Evolutionary conservation across 2,888 invertebrate genomes (phyloP).

Genomic region (Ophraella communa): DNA sequence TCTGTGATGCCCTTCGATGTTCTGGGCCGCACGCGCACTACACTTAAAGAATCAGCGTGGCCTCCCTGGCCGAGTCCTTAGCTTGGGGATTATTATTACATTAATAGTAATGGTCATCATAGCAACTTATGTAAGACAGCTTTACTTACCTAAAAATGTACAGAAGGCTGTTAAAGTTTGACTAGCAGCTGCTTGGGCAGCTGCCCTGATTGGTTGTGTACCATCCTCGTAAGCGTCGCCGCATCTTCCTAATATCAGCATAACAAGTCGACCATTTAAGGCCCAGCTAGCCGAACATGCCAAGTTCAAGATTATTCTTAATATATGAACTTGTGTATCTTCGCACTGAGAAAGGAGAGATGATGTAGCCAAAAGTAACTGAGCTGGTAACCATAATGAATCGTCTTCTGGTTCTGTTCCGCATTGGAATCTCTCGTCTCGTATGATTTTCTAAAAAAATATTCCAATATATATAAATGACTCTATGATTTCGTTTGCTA

Average conservation of each 20-base stretch:
- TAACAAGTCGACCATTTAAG: constrained; percentile 86
- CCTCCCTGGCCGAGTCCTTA: too few species aligned
- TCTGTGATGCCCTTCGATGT: too few species aligned
- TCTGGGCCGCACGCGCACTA: too few species aligned
- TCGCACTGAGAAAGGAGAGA: constrained; percentile 81
- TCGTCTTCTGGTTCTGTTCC: constrained; percentile 91
- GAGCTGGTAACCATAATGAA: constrained; percentile 91
- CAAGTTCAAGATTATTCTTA: constrained; percentile 82
- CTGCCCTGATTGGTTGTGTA: constrained; percentile 82
- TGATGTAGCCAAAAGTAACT: constrained; percentile 84
- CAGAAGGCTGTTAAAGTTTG: constrained; percentile 88
- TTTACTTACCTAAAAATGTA: constrained; percentile 71
- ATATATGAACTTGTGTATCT: constrained; percentile 79
- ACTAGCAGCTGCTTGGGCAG: constrained; percentile 88
- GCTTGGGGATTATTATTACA: too few species aligned
- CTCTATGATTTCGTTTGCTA: background rate
- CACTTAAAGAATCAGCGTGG: too few species aligned
- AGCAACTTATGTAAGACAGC: too few species aligned
- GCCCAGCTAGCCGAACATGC: constrained; percentile 89
- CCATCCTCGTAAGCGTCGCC: constrained; percentile 82
- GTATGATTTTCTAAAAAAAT: constrained; percentile 76
- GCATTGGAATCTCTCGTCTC: constrained; percentile 90
- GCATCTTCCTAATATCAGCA: constrained; percentile 84
- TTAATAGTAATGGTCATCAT: too few species aligned
- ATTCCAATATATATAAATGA: background rate